Evolutionary conservation across 2,888 invertebrate genomes (phyloP), one percentile per base, ranked within the genome.

Genomic region (Hylaea fasciaria): DNA sequence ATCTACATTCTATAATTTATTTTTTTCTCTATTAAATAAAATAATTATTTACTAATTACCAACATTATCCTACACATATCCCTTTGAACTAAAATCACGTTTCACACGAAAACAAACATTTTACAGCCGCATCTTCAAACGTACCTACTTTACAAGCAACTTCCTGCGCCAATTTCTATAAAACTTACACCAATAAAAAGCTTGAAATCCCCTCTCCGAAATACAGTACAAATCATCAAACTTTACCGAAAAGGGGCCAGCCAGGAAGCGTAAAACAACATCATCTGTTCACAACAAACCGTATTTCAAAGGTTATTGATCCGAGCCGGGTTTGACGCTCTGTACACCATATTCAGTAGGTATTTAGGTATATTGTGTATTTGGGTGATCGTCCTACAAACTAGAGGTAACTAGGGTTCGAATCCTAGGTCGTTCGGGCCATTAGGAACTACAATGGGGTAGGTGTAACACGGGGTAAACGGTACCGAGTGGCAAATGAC

Each of bases 331-430:
- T 57, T 54, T 46, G 39, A 43, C 53, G 56, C 48, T 12, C 1
- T 35, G 22, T 22, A 22, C 3, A 22, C 22, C 2, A 5, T 5
- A 22, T 3, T 22, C 12, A n/a, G n/a, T 10, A 37, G n/a, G 12
- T 37, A 37, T 37, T n/a, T 37, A 37, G 12, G 4, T 12, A 14
- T 8, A 8, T n/a, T 12, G 29, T 57, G 13, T 14, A 22, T 55
- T 47, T 52, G 53, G 39, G 32, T 62, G 52, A 49, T 17, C 47
- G 61, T 12, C 44, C 52, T 41, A 47, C 22, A 32, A 41, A 50
- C 12, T 12, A 40, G 32, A 14, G 46, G 41, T 35, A 16, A 50
- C 50, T 39, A 17, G 32, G 39, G 50, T 46, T 58, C 14, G 16
- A 13, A 22, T 14, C 35, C 43, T 35, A 45, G 16, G 35, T 44